Conservation (phyloP, 64 coral and sea anemone genomes). For the Cladopsammia gracilis region DNA sequence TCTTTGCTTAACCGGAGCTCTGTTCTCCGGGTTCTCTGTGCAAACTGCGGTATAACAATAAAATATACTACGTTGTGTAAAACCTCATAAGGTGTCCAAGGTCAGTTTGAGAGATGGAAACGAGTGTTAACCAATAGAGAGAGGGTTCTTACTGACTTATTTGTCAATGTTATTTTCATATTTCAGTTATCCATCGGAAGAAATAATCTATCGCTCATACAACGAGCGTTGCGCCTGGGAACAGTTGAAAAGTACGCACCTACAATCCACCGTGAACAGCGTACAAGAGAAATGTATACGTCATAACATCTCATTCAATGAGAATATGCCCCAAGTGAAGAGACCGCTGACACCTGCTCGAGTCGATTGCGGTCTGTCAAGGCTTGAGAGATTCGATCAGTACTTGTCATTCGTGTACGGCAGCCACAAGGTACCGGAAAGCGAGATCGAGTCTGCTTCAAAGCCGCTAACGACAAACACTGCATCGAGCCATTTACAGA, state of each 20-base stretch:
- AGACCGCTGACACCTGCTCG: constrained; percentile 27
- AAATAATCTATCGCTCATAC: constrained; percentile 86
- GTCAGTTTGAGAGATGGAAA: too few relatives aligned
- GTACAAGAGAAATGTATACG: constrained; percentile 74
- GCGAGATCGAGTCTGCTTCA: too few relatives aligned
- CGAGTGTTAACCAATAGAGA: too few relatives aligned
- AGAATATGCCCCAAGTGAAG: background rate
- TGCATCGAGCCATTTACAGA: background rate
- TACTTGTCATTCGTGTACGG: constrained; percentile 72
- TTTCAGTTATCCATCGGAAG: constrained; percentile 84
- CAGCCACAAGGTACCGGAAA: constrained; percentile 22
- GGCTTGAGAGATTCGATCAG: constrained; percentile 9
- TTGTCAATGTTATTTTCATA: background rate
- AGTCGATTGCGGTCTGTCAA: background rate
- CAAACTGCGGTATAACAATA: too few relatives aligned
- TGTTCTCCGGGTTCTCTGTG: too few relatives aligned
- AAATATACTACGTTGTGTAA: too few relatives aligned
- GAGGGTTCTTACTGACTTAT: too few relatives aligned
- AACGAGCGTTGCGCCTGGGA: constrained; percentile 90
- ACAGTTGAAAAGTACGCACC: constrained; percentile 49
- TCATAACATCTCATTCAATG: constrained; percentile 10
- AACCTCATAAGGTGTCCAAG: too few relatives aligned
- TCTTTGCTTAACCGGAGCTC: too few relatives aligned
- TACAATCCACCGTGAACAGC: constrained; percentile 51
- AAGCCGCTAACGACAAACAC: background rate